Percentiles rank a stretch among this genome's conserved stretches.
These are phyloP conservation scores for Xenops minutus DNA, from an alignment of 2,797 vertebrate species.

Conservation along the genomic window DNA sequence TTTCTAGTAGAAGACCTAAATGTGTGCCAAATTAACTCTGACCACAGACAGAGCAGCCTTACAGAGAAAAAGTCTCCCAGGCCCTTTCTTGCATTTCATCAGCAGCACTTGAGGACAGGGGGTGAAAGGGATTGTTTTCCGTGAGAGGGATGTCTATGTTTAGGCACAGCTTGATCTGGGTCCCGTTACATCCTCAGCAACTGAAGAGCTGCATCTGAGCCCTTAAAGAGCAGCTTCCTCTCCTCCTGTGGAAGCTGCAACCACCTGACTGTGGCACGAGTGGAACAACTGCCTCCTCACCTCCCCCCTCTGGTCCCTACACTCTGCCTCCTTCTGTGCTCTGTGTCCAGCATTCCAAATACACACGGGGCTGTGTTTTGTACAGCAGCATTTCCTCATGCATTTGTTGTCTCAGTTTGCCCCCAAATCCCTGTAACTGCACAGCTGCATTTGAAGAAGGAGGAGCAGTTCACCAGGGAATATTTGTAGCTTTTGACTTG, in stretches of 20 bases:
- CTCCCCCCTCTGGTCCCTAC: not conserved
- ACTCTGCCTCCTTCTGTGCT: not conserved
- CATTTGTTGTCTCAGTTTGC: not conserved
- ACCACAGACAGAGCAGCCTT: not conserved
- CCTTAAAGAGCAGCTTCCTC: not conserved
- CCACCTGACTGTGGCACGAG: not conserved
- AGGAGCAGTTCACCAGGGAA: not conserved
- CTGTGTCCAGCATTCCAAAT: not conserved
- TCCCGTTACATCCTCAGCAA: not conserved
- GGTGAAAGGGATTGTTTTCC: not conserved
- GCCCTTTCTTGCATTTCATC: not conserved
- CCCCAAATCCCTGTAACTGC: not conserved
- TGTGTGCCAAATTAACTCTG: not conserved
- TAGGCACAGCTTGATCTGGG: not conserved
- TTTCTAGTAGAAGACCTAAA: not conserved
- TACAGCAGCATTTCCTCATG: not conserved
- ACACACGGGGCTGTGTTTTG: accelerated
- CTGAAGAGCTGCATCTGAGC: not conserved
- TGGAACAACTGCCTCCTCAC: not conserved
- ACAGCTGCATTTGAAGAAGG: not conserved
- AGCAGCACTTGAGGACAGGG: not conserved
- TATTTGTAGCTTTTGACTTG: not conserved
- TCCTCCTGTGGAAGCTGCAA: not conserved
- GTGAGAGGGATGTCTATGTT: not conserved
- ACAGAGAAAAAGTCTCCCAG: not conserved